Evolutionary conservation across 2,888 invertebrate genomes (phyloP).

Genomic region (Rotaria macrura): DNA sequence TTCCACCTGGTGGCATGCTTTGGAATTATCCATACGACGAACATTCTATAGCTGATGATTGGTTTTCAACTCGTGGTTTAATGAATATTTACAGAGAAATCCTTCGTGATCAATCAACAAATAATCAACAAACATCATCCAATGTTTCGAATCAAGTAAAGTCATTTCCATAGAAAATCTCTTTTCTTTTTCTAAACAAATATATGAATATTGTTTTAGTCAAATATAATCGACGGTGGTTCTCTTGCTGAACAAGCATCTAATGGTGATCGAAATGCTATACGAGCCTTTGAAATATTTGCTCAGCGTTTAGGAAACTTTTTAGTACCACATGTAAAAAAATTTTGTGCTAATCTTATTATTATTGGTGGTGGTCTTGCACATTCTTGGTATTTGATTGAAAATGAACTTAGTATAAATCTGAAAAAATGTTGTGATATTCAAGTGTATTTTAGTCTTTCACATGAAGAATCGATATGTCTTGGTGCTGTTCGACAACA

Average conservation of each 20-base stretch:
- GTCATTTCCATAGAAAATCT: too few species aligned
- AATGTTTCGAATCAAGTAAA: too few species aligned
- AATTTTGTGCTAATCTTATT: neutral
- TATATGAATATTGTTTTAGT: too few species aligned
- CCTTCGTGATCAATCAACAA: neutral
- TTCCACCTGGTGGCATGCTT: neutral
- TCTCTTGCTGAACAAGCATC: neutral
- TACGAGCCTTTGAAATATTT: neutral
- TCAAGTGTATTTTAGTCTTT: neutral
- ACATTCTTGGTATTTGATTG: neutral
- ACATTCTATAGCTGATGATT: neutral
- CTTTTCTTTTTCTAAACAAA: too few species aligned
- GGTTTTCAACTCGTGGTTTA: conserved; percentile 6
- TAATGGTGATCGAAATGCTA: neutral
- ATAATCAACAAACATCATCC: neutral
- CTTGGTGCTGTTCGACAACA: neutral
- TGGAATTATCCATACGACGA: neutral
- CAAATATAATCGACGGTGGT: neutral
- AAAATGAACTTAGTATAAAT: neutral
- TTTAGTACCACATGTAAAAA: neutral
- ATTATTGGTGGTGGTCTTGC: neutral
- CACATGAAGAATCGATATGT: conserved; percentile 1
- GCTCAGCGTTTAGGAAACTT: neutral
- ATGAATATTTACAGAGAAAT: neutral
- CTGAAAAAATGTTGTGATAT: neutral